phyloP scores from a whole-genome alignment of 1,140 invertebrate genomes.

The Camponotus floridanus region DNA sequence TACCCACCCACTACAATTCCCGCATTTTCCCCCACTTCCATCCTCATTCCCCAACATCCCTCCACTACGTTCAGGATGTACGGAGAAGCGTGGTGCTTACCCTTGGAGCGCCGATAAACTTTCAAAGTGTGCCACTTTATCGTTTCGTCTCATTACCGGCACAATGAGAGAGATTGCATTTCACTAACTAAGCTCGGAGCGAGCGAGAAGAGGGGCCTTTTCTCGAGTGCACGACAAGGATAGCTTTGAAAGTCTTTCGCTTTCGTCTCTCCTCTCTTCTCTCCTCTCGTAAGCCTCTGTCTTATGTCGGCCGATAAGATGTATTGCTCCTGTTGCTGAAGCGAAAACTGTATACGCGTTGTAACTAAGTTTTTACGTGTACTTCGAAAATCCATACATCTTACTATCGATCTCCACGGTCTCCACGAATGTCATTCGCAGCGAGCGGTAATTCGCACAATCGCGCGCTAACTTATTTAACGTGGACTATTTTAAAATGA shows the following conservation, averaged over 20 bases:
- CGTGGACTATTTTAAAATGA: background rate
- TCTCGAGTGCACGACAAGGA: constrained; percentile 21
- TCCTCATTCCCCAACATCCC: background rate
- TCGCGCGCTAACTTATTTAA: constrained; percentile 9
- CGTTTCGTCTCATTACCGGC: constrained; percentile 80
- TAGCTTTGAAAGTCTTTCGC: constrained; percentile 48
- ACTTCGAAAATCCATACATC: constrained; percentile 62
- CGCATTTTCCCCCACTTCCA: background rate
- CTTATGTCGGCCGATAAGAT: constrained; percentile 68
- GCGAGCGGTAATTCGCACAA: constrained; percentile 53
- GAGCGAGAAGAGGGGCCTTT: constrained; percentile 32
- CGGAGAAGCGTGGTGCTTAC: constrained; percentile 56
- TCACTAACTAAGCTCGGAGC: constrained; percentile 69
- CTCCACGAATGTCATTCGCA: background rate
- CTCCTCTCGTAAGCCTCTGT: constrained; percentile 27
- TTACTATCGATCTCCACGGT: constrained; percentile 32
- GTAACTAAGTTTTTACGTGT: constrained; percentile 62
- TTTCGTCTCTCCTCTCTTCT: constrained; percentile 24
- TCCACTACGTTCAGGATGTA: constrained; percentile 11
- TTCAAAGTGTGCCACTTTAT: constrained; percentile 78
- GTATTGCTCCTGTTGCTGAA: constrained; percentile 53
- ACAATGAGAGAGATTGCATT: constrained; percentile 79
- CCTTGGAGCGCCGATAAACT: constrained; percentile 75
- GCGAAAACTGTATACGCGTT: constrained; percentile 68
- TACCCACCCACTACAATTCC: constrained; percentile 16